These are phyloP conservation scores for Aphaenogaster floridana DNA, from an alignment of 1,140 invertebrate species.

Conservation along the genomic window DNA sequence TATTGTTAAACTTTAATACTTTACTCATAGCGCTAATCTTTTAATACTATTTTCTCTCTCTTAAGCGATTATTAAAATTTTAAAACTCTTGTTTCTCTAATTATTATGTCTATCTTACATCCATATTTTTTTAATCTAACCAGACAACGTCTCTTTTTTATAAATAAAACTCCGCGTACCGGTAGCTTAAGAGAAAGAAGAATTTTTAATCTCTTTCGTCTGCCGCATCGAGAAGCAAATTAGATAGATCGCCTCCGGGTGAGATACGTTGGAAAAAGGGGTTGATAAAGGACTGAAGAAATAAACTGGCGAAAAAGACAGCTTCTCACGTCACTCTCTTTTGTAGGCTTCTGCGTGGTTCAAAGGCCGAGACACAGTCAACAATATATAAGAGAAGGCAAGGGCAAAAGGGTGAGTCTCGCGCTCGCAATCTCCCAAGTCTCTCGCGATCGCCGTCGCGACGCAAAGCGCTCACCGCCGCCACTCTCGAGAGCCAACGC, in stretches of 20 bases:
- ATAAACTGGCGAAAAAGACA: slow-evolving; percentile 69
- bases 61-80: not conserved
- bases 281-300: slow-evolving; percentile 46
- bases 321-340: slow-evolving; percentile 75
- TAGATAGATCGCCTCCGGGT: slow-evolving; percentile 44
- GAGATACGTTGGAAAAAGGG: slow-evolving; percentile 21
- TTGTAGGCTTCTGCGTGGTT: slow-evolving; percentile 92
- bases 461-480: slow-evolving; percentile 14
- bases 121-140: not conserved
- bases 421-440: slow-evolving; percentile 62
- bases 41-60: not conserved
- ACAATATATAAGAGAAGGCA: slow-evolving; percentile 91
- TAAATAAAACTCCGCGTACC: not conserved
- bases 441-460: slow-evolving; percentile 36
- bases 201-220: slow-evolving; percentile 54
- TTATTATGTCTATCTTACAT: not conserved
- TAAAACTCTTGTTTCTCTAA: not conserved
- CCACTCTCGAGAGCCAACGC: not conserved
- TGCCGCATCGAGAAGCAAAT: slow-evolving; percentile 42
- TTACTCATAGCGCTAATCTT: not conserved
- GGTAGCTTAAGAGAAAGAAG: slow-evolving; percentile 9
- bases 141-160: not conserved
- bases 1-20: not conserved
- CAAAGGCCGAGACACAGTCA: slow-evolving; percentile 92
- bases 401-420: slow-evolving; percentile 90